A percentile compares a stretch with the other conserved stretches of the same genome.
Evolutionary conservation across 2,888 invertebrate species (phyloP).

Genomic region (Drosophila recens): DNA sequence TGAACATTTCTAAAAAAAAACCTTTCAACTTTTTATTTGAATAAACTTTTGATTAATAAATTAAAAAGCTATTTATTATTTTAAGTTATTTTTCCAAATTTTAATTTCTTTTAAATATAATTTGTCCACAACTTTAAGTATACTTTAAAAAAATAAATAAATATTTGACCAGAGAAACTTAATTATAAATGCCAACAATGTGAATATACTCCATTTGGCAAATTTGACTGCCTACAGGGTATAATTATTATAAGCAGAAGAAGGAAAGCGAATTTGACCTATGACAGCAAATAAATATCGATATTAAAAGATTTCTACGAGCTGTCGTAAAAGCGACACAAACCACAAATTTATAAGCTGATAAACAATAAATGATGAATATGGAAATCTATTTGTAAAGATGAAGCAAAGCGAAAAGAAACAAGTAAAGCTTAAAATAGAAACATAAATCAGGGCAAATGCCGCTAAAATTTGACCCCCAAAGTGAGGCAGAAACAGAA

Average conservation of each 20-base stretch:
- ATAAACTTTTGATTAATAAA: too few species aligned
- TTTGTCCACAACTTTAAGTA: background rate
- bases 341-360: constrained; percentile 35
- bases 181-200: background rate
- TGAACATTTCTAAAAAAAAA: too few species aligned
- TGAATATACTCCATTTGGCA: background rate
- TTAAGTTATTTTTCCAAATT: too few species aligned
- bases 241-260: constrained; percentile 5
- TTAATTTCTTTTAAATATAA: too few species aligned
- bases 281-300: constrained; percentile 49
- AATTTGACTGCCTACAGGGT: background rate
- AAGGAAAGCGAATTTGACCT: constrained; percentile 70
- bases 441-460: constrained; percentile 22
- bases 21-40: too few species aligned
- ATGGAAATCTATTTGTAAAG: constrained; percentile 18
- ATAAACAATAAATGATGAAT: constrained; percentile 8
- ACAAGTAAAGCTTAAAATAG: constrained; percentile 13
- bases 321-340: constrained; percentile 23
- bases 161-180: background rate
- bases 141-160: background rate
- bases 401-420: constrained; percentile 1
- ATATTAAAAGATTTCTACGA: constrained; percentile 46
- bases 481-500: background rate
- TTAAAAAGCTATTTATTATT: too few species aligned
- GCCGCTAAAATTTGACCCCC: constrained; percentile 27